Percentiles rank a stretch among this genome's conserved stretches.
phyloP scores from a whole-genome alignment of 2,113 vertebrate genomes.

The Pycnonotus jocosus region DNA sequence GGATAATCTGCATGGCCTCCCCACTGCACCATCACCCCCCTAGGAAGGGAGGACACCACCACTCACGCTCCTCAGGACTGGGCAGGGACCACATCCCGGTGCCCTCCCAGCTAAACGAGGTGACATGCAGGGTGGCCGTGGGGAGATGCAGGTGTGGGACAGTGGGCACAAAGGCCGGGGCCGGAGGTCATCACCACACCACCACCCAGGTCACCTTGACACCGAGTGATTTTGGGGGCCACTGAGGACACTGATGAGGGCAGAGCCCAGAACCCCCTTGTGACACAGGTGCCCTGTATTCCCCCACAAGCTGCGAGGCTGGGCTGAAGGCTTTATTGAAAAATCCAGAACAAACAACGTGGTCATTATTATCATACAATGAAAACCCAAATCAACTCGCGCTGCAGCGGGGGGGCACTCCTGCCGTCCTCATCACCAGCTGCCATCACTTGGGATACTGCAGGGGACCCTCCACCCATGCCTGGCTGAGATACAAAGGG shows the following conservation, averaged over 20 bases:
- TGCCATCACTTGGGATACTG: rapidly evolving
- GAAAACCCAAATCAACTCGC: constrained; percentile 8
- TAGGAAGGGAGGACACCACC: background rate
- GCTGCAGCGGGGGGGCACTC: background rate
- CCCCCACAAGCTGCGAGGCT: background rate
- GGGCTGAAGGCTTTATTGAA: constrained; percentile 78
- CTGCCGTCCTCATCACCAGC: background rate
- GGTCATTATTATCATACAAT: constrained; percentile 54
- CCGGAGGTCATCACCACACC: background rate
- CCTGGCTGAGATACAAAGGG: background rate
- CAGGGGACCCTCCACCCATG: rapidly evolving
- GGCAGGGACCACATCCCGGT: too few relatives aligned
- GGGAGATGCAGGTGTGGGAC: background rate
- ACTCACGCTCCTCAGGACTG: rapidly evolving
- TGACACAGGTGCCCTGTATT: background rate
- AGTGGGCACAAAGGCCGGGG: background rate
- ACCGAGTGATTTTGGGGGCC: background rate
- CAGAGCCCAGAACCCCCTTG: background rate
- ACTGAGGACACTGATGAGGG: background rate
- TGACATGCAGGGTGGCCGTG: rapidly evolving
- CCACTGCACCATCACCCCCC: background rate
- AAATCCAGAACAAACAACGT: constrained; percentile 60
- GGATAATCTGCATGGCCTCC: background rate
- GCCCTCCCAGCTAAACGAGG: background rate
- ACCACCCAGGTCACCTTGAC: rapidly evolving